A percentile compares a stretch with the other conserved stretches of the same genome.
Evolutionary conservation across 2,113 vertebrate genomes (phyloP).

Genomic region (Scomber scombrus): DNA sequence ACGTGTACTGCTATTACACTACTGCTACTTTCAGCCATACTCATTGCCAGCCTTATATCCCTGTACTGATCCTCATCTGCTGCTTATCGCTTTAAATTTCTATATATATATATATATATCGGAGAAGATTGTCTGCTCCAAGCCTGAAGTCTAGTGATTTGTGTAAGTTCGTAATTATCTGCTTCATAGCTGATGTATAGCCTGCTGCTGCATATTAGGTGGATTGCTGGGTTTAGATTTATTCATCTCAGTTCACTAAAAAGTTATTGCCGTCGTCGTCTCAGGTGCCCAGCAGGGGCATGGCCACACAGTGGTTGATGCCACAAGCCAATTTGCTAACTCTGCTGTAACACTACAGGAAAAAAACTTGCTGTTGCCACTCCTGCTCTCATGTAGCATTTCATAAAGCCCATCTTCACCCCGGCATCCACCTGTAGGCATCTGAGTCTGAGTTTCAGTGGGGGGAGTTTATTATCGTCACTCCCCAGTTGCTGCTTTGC

Average conservation of each 20-base stretch:
- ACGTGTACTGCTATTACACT: neutral
- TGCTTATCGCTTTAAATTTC: slow-evolving; percentile 16
- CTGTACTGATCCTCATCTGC: slow-evolving; percentile 22
- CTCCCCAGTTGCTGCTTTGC: slow-evolving; percentile 39
- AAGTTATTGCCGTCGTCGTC: slow-evolving; percentile 6
- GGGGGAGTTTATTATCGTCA: slow-evolving; percentile 49
- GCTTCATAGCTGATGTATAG: slow-evolving; percentile 20
- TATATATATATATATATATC: too few species aligned
- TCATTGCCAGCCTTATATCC: neutral
- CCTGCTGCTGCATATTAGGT: slow-evolving; percentile 42
- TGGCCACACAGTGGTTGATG: slow-evolving; percentile 10
- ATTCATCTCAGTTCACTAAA: slow-evolving; percentile 23
- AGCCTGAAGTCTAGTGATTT: slow-evolving; percentile 32
- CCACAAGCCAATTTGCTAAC: slow-evolving; percentile 16
- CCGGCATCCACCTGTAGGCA: slow-evolving; percentile 51
- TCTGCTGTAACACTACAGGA: slow-evolving; percentile 14
- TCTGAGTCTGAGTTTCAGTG: slow-evolving; percentile 19
- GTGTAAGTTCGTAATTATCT: slow-evolving; percentile 49
- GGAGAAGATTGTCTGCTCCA: neutral
- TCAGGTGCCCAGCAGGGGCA: slow-evolving; percentile 5
- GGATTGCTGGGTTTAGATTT: slow-evolving; percentile 20
- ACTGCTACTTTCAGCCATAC: slow-evolving; percentile 5
- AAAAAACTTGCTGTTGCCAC: slow-evolving; percentile 8
- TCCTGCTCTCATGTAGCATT: slow-evolving; percentile 27
- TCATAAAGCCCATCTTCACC: slow-evolving; percentile 36